Conservation (phyloP, 2,113 vertebrate genomes). For the Proterorhinus semilunaris region DNA sequence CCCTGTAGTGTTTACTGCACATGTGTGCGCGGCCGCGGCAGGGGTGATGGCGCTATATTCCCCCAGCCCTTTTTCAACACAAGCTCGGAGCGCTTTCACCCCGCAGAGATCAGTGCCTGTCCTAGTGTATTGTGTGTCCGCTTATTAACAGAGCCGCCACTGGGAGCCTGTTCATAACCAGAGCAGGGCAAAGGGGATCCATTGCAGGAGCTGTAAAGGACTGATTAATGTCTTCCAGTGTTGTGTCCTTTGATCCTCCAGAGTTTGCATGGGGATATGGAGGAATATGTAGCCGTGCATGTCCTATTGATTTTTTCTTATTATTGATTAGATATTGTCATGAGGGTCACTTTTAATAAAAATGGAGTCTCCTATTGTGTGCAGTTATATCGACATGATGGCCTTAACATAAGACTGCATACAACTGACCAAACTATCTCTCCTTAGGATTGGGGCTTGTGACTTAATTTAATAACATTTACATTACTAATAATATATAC, state of each 20-base stretch:
- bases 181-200: constrained; percentile 48
- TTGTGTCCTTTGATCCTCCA: constrained; percentile 38
- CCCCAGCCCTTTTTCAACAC: constrained; percentile 49
- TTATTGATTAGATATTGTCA: constrained; percentile 26
- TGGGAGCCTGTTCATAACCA: constrained; percentile 62
- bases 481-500: too few relatives aligned
- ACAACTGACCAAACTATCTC: too few relatives aligned
- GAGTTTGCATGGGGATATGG: constrained; percentile 36
- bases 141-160: constrained; percentile 66
- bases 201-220: constrained; percentile 44
- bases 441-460: too few relatives aligned
- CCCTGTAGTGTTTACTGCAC: constrained; percentile 4
- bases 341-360: constrained; percentile 7
- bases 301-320: constrained; percentile 9
- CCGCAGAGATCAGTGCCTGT: constrained; percentile 61
- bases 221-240: constrained; percentile 59
- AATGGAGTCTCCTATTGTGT: too few relatives aligned
- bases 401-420: too few relatives aligned
- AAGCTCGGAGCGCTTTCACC: constrained; percentile 51
- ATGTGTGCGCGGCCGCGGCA: constrained; percentile 9
- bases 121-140: constrained; percentile 49
- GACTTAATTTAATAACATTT: too few relatives aligned
- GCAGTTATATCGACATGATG: too few relatives aligned
- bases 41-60: constrained; percentile 49
- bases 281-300: constrained; percentile 18